Evolutionary conservation across 30 jellyfish, hydroid and myxozoan species (phyloP).

Genomic region (Haliclystus octoradiatus): DNA sequence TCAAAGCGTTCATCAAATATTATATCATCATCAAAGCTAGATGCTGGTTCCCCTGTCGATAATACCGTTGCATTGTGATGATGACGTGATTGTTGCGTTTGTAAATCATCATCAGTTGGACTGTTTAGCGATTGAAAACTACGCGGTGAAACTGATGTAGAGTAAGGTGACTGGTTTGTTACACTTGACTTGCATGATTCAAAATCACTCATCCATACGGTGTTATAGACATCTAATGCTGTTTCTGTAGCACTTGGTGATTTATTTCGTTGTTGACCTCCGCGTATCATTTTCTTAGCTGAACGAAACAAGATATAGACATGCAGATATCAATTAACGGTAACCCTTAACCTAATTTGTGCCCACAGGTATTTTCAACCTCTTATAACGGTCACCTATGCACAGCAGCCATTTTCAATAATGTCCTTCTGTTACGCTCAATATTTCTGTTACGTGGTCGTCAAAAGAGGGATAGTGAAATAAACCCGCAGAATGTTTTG

Average conservation of each 20-base stretch:
- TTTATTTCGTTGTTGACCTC: conserved; percentile 47
- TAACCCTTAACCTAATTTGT: too few relatives aligned
- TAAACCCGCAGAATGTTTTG: too few relatives aligned
- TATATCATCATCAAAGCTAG: not conserved
- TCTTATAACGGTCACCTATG: too few relatives aligned
- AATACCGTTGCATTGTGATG: too few relatives aligned
- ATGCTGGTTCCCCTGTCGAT: not conserved
- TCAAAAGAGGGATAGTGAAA: too few relatives aligned
- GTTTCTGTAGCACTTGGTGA: not conserved
- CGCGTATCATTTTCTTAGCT: conserved; percentile 59
- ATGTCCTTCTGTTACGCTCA: too few relatives aligned
- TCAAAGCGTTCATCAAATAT: conserved; percentile 25
- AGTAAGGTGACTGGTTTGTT: not conserved
- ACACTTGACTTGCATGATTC: conserved; percentile 83
- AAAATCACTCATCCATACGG: conserved; percentile 97
- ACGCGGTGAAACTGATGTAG: not conserved
- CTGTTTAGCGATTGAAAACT: not conserved
- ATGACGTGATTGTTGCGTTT: not conserved
- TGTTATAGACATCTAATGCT: conserved; percentile 86
- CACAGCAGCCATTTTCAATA: too few relatives aligned
- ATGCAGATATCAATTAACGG: too few relatives aligned
- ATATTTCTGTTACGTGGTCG: too few relatives aligned
- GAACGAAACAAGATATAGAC: too few relatives aligned
- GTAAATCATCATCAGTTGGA: not conserved
- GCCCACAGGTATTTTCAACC: too few relatives aligned